phyloP scores from a whole-genome alignment of 2,113 vertebrate genomes.

The Numida meleagris region DNA sequence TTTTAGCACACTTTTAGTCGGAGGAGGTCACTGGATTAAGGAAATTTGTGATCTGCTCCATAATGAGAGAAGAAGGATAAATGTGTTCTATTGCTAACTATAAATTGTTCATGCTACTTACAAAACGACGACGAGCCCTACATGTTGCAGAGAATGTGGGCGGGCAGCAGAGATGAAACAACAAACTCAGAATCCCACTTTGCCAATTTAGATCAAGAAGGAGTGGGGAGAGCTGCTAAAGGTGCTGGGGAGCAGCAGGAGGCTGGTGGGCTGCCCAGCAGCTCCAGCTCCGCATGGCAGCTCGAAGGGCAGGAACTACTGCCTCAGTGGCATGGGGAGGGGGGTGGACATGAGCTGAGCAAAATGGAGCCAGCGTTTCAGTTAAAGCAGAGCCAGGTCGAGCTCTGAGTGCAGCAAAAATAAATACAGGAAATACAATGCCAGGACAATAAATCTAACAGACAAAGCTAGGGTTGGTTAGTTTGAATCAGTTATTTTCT shows the following conservation, averaged over 20 bases:
- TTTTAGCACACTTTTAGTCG: fast-evolving
- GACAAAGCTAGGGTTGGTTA: neutral
- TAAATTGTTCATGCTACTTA: neutral
- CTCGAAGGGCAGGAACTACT: neutral
- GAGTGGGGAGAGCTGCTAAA: neutral
- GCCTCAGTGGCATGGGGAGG: neutral
- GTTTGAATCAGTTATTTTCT: neutral
- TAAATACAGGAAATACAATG: neutral
- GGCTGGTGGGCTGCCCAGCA: neutral
- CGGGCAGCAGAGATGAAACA: neutral
- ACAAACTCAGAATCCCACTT: neutral
- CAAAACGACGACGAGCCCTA: neutral
- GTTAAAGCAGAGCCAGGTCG: neutral
- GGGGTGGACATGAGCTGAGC: neutral
- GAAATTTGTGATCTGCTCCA: neutral
- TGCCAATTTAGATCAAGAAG: neutral
- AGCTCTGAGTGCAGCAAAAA: neutral
- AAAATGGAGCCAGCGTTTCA: neutral
- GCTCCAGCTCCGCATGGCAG: neutral
- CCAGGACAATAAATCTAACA: neutral
- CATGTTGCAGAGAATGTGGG: neutral
- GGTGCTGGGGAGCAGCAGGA: neutral
- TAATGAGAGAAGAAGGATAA: neutral
- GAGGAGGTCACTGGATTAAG: neutral
- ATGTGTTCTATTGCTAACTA: neutral